Conservation (phyloP, 2,113 vertebrate genomes). For the Hydropotes inermis region DNA sequence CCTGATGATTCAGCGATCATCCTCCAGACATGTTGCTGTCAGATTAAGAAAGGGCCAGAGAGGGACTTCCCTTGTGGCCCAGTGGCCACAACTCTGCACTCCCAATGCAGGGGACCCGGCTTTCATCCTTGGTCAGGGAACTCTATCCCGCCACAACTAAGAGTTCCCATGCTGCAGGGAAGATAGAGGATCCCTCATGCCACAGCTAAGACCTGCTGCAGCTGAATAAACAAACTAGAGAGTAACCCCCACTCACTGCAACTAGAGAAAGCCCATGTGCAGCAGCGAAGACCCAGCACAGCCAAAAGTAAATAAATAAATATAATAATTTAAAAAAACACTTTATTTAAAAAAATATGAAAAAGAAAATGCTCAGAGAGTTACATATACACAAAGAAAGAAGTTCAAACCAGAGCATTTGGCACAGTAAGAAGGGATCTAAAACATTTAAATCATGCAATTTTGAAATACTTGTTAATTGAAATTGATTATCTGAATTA, state of each 20-base stretch:
- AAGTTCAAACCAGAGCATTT: slow-evolving; percentile 10
- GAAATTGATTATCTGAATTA: slow-evolving; percentile 3
- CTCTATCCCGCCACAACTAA: neutral
- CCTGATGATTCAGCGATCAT: neutral
- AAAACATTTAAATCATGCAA: neutral
- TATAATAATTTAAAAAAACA: neutral
- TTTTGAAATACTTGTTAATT: slow-evolving; percentile 19
- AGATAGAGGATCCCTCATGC: neutral
- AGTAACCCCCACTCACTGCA: neutral
- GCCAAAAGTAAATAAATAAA: neutral
- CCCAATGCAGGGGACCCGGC: neutral
- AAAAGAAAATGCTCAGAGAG: neutral
- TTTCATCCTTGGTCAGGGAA: neutral
- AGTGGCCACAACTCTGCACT: neutral
- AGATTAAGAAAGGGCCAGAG: neutral
- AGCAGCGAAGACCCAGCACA: neutral
- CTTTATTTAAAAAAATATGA: neutral
- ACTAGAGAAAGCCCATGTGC: neutral
- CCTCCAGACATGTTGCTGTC: neutral
- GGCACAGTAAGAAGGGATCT: neutral
- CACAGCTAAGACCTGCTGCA: neutral
- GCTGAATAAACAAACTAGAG: neutral
- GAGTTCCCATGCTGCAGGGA: neutral
- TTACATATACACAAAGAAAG: neutral
- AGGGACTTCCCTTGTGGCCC: neutral